Percentiles rank a stretch among this genome's conserved stretches.
Conservation (phyloP, 1,140 invertebrate species). For the Dendroctonus valens region DNA sequence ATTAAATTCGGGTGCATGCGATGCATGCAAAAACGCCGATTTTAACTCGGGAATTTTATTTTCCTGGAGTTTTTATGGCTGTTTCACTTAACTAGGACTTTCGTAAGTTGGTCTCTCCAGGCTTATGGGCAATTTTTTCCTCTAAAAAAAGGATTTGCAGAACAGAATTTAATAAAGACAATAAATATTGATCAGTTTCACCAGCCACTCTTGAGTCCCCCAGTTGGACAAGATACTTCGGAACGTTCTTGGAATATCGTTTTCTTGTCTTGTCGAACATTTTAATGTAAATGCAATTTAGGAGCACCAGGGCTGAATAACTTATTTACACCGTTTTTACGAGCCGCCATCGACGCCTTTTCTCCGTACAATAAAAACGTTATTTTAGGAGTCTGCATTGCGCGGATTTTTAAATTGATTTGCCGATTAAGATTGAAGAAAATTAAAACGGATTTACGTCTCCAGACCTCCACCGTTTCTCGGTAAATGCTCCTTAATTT, state of each 20-base stretch:
- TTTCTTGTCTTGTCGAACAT: not conserved
- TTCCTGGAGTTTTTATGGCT: too few species aligned
- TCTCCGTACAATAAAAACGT: constrained; percentile 9
- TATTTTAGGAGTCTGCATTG: constrained; percentile 15
- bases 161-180: too few species aligned
- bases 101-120: too few species aligned
- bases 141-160: too few species aligned
- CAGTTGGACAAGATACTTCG: too few species aligned
- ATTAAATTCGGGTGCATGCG: constrained; percentile 9
- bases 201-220: too few species aligned
- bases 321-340: constrained; percentile 1
- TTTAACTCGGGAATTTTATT: not conserved
- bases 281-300: constrained; percentile 8
- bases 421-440: constrained; percentile 3
- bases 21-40: constrained; percentile 7
- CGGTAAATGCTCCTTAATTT: constrained; percentile 7
- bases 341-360: constrained; percentile 6
- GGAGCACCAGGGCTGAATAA: not conserved
- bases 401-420: constrained; percentile 14
- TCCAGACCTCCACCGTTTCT: not conserved
- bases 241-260: not conserved
- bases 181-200: too few species aligned
- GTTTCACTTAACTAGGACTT: too few species aligned
- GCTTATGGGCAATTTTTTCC: too few species aligned
- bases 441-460: constrained; percentile 9